Base-by-base conservation (phyloP, 2,797 vertebrate species). In the Petrocephalus sullivani region DNA sequence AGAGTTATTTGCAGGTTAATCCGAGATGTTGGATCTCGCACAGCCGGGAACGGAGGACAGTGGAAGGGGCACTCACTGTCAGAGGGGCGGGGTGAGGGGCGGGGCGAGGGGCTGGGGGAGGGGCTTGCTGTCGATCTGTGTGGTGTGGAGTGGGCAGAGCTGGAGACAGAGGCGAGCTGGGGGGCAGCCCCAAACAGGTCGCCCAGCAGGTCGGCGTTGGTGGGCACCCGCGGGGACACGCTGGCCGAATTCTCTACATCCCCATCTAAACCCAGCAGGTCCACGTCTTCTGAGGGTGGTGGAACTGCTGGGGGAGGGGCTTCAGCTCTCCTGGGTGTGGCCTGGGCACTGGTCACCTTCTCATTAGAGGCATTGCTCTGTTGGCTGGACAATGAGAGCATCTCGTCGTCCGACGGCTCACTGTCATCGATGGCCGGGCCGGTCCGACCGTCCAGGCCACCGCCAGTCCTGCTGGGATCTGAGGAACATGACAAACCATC, bases 321-420 rank as follows among this genome's bases (percentile, higher is more conserved):
- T 51, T 95, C 96, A 0, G 94, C 95, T 91, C 92, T 97, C 91
- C 93, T 95, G 89, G 93, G 94, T 49, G 94, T 92, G 81, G 94
- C 93, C 0, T 95, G 96, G 78, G 94, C 89, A 90, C 57, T 61
- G 54, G 88, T 88, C 86, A 88, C 87, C 87, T 94, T 97, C 90
- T 97, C 96, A 0, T 93, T 92, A 0, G 95, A 97, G 90, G 96
- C 93, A 28, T 93, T 96, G 93, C 97, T 97, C 89, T 97, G 96
- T 90, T 99, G 98, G 92, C 97, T 98, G 88, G 98, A 98, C 89
- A 99, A 96, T 16, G 98, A 99, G 89, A 99, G 96, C 94, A 99
- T 98, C 94, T 99, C 98, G 14, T 99, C 98, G 0, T 99, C 98
- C 0, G 98, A 99, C 19, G 97, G 97, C 88, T 99, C 98, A 5